phyloP scores from a whole-genome alignment of 2,113 vertebrate species.

The Alligator sinensis region DNA sequence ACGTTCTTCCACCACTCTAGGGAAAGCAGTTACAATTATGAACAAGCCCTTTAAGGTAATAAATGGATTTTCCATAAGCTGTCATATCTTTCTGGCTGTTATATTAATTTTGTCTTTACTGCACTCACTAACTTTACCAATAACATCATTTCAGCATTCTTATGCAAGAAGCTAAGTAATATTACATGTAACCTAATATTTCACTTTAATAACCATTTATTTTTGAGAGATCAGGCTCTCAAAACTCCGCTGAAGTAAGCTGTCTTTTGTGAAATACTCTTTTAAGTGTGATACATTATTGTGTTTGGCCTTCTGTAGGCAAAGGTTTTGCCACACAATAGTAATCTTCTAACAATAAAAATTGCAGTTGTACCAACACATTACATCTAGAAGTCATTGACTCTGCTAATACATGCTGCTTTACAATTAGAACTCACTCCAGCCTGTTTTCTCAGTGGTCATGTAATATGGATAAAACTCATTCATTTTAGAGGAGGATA shows the following conservation, averaged over 20 bases:
- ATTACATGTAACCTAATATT: slow-evolving; percentile 52
- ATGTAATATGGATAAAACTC: not conserved
- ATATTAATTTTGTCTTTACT: slow-evolving; percentile 67
- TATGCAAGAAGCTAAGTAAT: slow-evolving; percentile 55
- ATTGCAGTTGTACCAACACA: not conserved
- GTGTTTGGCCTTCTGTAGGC: slow-evolving; percentile 3
- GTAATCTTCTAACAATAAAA: slow-evolving; percentile 1
- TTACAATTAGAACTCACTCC: not conserved
- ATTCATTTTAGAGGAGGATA: not conserved
- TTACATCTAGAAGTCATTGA: slow-evolving; percentile 29
- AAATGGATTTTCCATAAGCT: slow-evolving; percentile 71
- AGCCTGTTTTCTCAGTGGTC: slow-evolving; percentile 25
- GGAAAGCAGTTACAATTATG: slow-evolving; percentile 65
- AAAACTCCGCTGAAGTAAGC: slow-evolving; percentile 46
- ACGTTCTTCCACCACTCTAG: slow-evolving; percentile 33
- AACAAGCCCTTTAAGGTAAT: slow-evolving; percentile 60
- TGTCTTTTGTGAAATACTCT: slow-evolving; percentile 41
- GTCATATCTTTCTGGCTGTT: slow-evolving; percentile 50
- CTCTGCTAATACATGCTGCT: not conserved
- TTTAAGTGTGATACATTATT: slow-evolving; percentile 51
- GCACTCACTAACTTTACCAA: slow-evolving; percentile 55
- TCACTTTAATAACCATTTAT: slow-evolving; percentile 73
- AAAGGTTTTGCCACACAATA: slow-evolving; percentile 31
- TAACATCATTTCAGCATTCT: slow-evolving; percentile 67
- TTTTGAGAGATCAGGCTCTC: slow-evolving; percentile 51